Percentiles rank a stretch among this genome's conserved stretches.
Evolutionary conservation across 64 coral and sea anemone genomes (phyloP).

Genomic region (Montipora foliosa): DNA sequence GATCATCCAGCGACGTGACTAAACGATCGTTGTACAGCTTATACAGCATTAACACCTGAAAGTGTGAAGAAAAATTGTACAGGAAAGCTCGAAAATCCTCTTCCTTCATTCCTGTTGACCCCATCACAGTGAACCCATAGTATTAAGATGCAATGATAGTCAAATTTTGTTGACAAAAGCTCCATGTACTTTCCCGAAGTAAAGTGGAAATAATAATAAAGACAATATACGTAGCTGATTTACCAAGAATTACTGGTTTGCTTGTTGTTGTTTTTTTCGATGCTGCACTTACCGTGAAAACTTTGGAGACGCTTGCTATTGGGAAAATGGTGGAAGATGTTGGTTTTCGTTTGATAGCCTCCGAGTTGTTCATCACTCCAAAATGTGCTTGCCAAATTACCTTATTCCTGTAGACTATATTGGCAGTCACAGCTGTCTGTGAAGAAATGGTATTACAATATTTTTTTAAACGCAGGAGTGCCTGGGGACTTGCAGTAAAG

Average conservation of each 20-base stretch:
- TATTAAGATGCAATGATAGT: too few species aligned
- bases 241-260: background rate
- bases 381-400: conserved; percentile 73
- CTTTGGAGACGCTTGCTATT: conserved; percentile 83
- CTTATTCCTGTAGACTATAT: conserved; percentile 73
- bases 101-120: too few species aligned
- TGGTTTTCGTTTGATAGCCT: conserved; percentile 35
- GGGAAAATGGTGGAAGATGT: conserved; percentile 66
- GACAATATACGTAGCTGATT: background rate
- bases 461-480: too few species aligned
- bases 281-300: conserved; percentile 73
- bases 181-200: too few species aligned
- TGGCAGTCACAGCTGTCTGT: conserved; percentile 73
- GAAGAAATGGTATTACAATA: background rate
- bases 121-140: too few species aligned
- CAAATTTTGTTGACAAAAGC: too few species aligned
- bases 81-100: background rate
- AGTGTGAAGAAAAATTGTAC: background rate
- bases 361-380: conserved; percentile 72
- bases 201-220: too few species aligned
- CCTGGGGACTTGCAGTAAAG: too few species aligned
- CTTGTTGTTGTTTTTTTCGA: background rate
- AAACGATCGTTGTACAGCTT: conserved; percentile 53
- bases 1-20: conserved; percentile 73
- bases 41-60: conserved; percentile 77